Conservation (phyloP, 2,797 vertebrate genomes). For the Euphonia xanthogaster region DNA sequence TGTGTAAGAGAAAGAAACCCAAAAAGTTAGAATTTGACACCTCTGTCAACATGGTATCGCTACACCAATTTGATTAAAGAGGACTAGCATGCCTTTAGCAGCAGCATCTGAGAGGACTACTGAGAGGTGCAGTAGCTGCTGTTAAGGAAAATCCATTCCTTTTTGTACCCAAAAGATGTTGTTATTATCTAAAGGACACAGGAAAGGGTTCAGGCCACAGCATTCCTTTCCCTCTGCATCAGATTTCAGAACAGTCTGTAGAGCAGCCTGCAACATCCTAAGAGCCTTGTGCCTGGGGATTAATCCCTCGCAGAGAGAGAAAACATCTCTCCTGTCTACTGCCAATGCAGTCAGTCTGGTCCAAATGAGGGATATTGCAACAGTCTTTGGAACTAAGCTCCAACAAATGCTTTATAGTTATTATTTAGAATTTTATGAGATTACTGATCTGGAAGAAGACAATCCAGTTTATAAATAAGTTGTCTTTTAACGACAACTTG, state of each 20-base stretch:
- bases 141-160: background rate
- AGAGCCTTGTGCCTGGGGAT: background rate
- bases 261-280: background rate
- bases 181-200: background rate
- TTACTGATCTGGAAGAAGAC: background rate
- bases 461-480: background rate
- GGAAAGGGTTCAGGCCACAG: background rate
- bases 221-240: background rate
- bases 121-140: background rate
- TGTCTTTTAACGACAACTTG: background rate
- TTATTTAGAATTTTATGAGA: background rate
- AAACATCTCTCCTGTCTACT: background rate
- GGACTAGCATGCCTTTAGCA: background rate
- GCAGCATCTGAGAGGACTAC: background rate
- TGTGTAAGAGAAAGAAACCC: background rate
- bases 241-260: background rate
- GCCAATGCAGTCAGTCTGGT: background rate
- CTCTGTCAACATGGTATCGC: fast-evolving
- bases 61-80: background rate
- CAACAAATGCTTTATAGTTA: background rate
- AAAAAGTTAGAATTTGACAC: background rate
- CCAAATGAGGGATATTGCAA: background rate
- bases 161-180: background rate
- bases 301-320: background rate
- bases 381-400: background rate